Percentiles rank a stretch among this genome's conserved stretches.
phyloP scores from a whole-genome alignment of 2,113 vertebrate species.

The Megalops atlanticus region DNA sequence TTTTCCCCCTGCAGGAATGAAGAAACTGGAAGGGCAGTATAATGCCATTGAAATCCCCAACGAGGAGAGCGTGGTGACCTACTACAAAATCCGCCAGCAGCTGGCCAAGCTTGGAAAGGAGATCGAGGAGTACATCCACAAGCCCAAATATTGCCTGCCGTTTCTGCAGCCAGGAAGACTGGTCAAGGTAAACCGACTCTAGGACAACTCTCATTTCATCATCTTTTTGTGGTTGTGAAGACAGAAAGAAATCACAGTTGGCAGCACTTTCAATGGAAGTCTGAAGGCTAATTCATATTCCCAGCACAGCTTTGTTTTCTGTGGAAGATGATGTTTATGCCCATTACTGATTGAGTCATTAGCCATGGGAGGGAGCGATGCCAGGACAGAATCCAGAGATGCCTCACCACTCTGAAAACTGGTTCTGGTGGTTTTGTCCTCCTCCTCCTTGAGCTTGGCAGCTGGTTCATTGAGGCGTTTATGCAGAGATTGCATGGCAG shows the following conservation, averaged over 20 bases:
- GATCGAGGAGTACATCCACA: slow-evolving; percentile 92
- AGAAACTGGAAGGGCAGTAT: slow-evolving; percentile 87
- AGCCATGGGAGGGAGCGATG: neutral
- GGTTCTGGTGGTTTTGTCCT: neutral
- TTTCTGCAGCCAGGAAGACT: slow-evolving; percentile 94
- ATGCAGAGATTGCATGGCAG: neutral
- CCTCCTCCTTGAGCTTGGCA: neutral
- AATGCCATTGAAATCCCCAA: slow-evolving; percentile 90
- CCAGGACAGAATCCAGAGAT: no score
- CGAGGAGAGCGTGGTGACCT: slow-evolving; percentile 90
- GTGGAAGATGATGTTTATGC: neutral
- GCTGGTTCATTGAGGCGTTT: neutral
- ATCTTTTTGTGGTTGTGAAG: neutral
- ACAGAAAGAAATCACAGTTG: neutral
- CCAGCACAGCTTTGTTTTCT: neutral
- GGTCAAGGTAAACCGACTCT: slow-evolving; percentile 77
- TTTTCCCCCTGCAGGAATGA: slow-evolving; percentile 65
- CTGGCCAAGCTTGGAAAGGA: slow-evolving; percentile 91
- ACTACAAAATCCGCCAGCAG: slow-evolving; percentile 95
- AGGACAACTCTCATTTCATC: neutral
- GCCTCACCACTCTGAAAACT: neutral
- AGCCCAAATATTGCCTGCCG: slow-evolving; percentile 93
- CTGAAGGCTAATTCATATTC: neutral
- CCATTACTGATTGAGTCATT: no score
- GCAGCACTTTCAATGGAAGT: neutral